Conservation (phyloP, 2,113 vertebrate species). For the Osmerus mordax region DNA sequence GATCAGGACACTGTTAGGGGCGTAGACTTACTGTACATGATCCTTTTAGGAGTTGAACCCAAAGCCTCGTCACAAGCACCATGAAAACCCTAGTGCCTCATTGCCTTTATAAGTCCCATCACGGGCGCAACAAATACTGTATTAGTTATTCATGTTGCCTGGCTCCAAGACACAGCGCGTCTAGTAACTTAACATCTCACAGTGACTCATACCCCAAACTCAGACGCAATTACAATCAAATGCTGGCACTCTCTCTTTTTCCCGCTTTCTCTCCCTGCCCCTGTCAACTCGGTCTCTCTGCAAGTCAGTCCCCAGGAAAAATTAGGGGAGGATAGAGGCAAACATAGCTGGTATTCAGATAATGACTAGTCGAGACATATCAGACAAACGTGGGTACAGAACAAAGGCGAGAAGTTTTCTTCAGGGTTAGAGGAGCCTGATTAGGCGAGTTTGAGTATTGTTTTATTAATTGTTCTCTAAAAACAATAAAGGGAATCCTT, state of each 20-base stretch:
- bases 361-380: background rate
- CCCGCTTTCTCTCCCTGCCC: background rate
- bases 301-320: background rate
- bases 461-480: too few species aligned
- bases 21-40: too few species aligned
- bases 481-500: too few species aligned
- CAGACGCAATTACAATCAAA: background rate
- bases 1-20: background rate
- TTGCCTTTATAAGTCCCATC: too few species aligned
- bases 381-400: slow-evolving; percentile 5
- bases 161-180: background rate
- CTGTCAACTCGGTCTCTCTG: slow-evolving; percentile 4
- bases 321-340: background rate
- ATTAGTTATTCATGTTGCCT: too few species aligned
- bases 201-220: background rate
- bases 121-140: too few species aligned
- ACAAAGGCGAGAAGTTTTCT: background rate
- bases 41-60: too few species aligned
- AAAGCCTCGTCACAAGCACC: too few species aligned
- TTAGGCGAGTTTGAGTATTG: background rate
- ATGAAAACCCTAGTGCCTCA: too few species aligned
- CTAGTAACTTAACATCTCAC: background rate
- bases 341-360: background rate
- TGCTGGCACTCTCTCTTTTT: background rate
- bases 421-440: background rate